A percentile compares a stretch with the other conserved stretches of the same genome.
Conservation (phyloP, 2,888 invertebrate genomes). For the Mechanitis mazaeus region DNA sequence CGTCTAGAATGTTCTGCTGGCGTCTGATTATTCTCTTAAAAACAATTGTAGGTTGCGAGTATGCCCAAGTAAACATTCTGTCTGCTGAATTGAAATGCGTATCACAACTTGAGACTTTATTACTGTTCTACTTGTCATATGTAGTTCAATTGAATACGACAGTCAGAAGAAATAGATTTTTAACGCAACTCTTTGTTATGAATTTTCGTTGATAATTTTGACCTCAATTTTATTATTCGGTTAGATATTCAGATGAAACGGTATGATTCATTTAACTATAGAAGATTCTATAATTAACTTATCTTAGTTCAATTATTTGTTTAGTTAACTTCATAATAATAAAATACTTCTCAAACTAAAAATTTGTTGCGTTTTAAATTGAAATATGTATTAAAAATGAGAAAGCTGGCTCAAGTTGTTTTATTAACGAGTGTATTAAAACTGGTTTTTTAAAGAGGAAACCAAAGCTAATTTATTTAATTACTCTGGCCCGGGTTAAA, state of each 20-base stretch:
- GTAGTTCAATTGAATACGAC: slow-evolving; percentile 27
- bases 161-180: slow-evolving; percentile 12
- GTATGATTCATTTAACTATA: too few relatives aligned
- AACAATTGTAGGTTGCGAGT: not conserved
- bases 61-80: not conserved
- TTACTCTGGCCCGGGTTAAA: slow-evolving; percentile 23
- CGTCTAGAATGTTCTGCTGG: too few relatives aligned
- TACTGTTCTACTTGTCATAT: slow-evolving; percentile 16
- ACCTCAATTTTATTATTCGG: slow-evolving; percentile 21
- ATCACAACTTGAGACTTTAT: slow-evolving; percentile 10
- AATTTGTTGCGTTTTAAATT: too few relatives aligned
- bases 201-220: slow-evolving; percentile 25
- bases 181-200: slow-evolving; percentile 22
- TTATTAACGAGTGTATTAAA: slow-evolving; percentile 9
- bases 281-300: too few relatives aligned
- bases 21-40: too few relatives aligned
- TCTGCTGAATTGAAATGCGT: slow-evolving; percentile 14
- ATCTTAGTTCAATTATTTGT: too few relatives aligned
- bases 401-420: not conserved
- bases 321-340: too few relatives aligned
- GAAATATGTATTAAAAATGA: slow-evolving; percentile 1
- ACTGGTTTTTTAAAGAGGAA: slow-evolving; percentile 34
- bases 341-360: too few relatives aligned
- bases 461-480: slow-evolving; percentile 41
- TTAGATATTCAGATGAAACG: slow-evolving; percentile 7